Conservation (phyloP, 2,797 vertebrate genomes). For the Clarias platycephalus region DNA sequence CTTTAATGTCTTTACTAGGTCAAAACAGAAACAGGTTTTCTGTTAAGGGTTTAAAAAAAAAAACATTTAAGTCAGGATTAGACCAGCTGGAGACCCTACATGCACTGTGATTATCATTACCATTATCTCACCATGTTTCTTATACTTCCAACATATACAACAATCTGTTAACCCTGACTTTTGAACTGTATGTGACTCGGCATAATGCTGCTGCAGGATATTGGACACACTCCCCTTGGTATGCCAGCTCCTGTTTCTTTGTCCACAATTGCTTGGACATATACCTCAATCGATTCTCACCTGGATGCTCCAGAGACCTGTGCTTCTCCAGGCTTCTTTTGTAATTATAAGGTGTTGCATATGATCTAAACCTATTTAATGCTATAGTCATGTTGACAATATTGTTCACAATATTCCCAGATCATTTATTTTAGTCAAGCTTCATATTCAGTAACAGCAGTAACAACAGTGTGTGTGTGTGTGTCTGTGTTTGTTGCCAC, state of each 20-base stretch:
- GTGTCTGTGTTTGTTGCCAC: background rate
- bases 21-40: background rate
- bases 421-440: background rate
- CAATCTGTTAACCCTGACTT: background rate
- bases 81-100: background rate
- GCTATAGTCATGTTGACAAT: background rate
- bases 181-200: background rate
- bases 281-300: constrained; percentile 3
- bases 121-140: too few relatives aligned
- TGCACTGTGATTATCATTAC: background rate
- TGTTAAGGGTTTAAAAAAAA: background rate
- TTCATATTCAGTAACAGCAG: background rate
- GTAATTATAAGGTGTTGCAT: constrained; percentile 10
- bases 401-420: background rate
- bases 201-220: background rate
- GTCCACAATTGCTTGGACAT: background rate
- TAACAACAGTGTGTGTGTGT: too few relatives aligned
- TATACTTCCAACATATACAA: background rate
- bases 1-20: background rate
- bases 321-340: background rate
- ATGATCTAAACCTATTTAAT: background rate
- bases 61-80: background rate
- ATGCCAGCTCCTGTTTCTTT: background rate
- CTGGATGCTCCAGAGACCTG: background rate
- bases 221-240: background rate